Conservation (phyloP, 2,113 vertebrate genomes). For the Collichthys lucidus region DNA sequence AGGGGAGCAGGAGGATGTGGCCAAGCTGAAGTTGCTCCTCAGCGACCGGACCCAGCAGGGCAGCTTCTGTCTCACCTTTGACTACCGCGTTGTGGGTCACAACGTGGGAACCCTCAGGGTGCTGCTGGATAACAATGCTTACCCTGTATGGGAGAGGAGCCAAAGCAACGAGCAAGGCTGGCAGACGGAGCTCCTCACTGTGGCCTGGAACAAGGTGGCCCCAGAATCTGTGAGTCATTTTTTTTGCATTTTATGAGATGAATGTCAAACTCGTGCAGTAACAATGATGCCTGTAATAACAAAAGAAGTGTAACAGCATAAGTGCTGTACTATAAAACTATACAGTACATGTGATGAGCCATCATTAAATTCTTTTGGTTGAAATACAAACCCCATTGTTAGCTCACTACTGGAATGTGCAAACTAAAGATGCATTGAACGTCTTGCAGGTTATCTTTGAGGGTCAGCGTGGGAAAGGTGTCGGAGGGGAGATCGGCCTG, state of each 20-base stretch:
- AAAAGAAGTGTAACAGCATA: neutral
- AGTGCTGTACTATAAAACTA: neutral
- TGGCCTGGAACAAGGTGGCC: constrained; percentile 82
- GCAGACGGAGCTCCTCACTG: constrained; percentile 89
- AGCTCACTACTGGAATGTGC: neutral
- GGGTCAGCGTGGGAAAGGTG: constrained; percentile 88
- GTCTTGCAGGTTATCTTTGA: constrained; percentile 92
- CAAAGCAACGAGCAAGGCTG: constrained; percentile 84
- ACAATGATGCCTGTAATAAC: neutral
- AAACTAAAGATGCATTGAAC: constrained; percentile 9
- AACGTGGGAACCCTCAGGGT: constrained; percentile 88
- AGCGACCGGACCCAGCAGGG: constrained; percentile 83
- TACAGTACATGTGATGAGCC: neutral
- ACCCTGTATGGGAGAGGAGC: constrained; percentile 89
- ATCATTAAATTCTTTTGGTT: neutral
- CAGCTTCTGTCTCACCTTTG: constrained; percentile 92
- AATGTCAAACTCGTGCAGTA: neutral
- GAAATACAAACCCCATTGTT: neutral
- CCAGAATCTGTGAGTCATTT: constrained; percentile 86
- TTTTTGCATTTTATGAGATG: neutral
- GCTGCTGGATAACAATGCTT: constrained; percentile 80
- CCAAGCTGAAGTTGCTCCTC: constrained; percentile 89
- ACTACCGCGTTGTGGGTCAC: constrained; percentile 88
- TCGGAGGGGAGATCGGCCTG: constrained; percentile 90
- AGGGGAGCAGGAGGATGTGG: constrained; percentile 83